A percentile compares a stretch with the other conserved stretches of the same genome.
Evolutionary conservation across 2,888 invertebrate genomes (phyloP).

Genomic region (Drosophila mulleri): DNA sequence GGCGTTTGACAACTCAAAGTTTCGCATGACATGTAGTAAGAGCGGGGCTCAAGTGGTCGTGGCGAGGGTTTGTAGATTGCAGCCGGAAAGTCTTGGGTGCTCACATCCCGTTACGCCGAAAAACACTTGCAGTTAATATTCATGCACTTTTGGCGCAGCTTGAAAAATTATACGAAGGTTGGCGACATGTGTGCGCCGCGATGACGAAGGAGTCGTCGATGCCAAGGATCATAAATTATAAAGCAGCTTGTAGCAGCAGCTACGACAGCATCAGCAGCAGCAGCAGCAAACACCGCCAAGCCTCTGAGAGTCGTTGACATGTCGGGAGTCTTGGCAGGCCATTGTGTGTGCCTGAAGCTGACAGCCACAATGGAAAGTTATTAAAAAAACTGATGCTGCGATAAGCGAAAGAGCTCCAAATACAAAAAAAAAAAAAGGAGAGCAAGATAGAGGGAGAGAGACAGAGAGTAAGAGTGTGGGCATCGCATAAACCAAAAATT

Average conservation of each 20-base stretch:
- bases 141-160: slow-evolving; percentile 72
- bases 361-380: slow-evolving; percentile 72
- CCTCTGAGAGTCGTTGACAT: slow-evolving; percentile 52
- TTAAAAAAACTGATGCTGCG: slow-evolving; percentile 61
- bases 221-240: slow-evolving; percentile 77
- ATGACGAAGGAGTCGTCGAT: slow-evolving; percentile 61
- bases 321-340: slow-evolving; percentile 47
- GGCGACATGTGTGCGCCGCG: slow-evolving; percentile 61
- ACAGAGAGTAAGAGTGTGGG: background rate
- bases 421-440: background rate
- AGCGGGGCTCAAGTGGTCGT: slow-evolving; percentile 41
- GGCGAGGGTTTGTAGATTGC: slow-evolving; percentile 9
- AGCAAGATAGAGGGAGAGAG: no score
- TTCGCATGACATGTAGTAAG: slow-evolving; percentile 54
- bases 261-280: slow-evolving; percentile 27
- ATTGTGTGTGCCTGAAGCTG: slow-evolving; percentile 52
- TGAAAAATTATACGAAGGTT: slow-evolving; percentile 67
- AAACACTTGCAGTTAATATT: slow-evolving; percentile 76
- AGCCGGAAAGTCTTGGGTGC: slow-evolving; percentile 19
- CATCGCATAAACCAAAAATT: slow-evolving; percentile 35
- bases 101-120: slow-evolving; percentile 11
- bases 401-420: slow-evolving; percentile 29
- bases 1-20: slow-evolving; percentile 52
- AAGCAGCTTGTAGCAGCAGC: slow-evolving; percentile 66
- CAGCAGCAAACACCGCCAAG: slow-evolving; percentile 31